Conservation (phyloP, 2,888 invertebrate species). For the Dendrolimus pini region DNA sequence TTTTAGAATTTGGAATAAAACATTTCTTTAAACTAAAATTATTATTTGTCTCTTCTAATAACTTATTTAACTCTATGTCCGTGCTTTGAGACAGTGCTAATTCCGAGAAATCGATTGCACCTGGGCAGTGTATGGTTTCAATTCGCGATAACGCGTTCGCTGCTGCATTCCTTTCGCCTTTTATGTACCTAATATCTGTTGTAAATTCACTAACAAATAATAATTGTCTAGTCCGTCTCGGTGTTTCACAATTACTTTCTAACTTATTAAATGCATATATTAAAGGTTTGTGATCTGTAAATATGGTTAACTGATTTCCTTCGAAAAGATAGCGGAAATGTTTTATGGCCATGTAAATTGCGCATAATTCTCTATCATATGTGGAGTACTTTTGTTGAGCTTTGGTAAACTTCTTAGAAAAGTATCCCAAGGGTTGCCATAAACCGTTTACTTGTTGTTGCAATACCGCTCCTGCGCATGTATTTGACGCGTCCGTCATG, state of each 20-base stretch:
- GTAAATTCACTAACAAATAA: slow-evolving; percentile 7
- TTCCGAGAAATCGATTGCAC: slow-evolving; percentile 9
- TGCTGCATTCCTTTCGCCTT: slow-evolving; percentile 9
- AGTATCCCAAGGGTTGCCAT: no score
- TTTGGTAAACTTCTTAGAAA: no score
- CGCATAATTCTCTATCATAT: no score
- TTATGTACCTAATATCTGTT: slow-evolving; percentile 10
- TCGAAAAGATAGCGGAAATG: no score
- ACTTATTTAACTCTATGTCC: background rate
- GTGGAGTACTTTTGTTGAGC: no score
- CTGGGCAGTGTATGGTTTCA: slow-evolving; percentile 9
- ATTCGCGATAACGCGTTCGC: slow-evolving; percentile 13
- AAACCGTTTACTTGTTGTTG: no score
- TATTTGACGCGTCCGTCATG: no score
- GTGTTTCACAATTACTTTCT: background rate
- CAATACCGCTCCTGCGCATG: no score
- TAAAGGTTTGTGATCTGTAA: background rate
- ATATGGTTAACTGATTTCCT: background rate
- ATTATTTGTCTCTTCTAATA: background rate
- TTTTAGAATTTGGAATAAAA: background rate
- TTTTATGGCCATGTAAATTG: no score
- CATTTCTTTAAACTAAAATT: background rate
- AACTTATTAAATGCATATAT: slow-evolving; percentile 3
- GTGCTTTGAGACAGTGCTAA: slow-evolving; percentile 8
- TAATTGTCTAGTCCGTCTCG: slow-evolving; percentile 3